Conservation (phyloP, 2,797 vertebrate genomes). For the Hyperoplus lanceolatus region DNA sequence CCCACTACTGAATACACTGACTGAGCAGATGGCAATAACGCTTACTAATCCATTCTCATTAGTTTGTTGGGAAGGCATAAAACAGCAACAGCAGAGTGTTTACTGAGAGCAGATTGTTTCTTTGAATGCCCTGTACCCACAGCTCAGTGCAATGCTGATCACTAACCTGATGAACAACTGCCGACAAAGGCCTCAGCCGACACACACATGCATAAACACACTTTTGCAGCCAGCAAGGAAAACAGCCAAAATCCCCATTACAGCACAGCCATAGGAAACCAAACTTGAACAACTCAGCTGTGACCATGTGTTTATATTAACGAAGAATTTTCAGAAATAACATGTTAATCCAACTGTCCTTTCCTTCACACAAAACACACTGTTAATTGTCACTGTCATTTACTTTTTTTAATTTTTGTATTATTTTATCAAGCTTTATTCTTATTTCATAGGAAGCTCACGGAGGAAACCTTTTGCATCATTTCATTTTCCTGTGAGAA, state of each 20-base stretch:
- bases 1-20: not conserved
- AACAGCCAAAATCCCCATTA: slow-evolving; percentile 34
- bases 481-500: not conserved
- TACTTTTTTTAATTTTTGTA: not conserved
- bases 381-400: not conserved
- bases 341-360: not conserved
- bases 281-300: slow-evolving; percentile 8
- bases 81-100: slow-evolving; percentile 46
- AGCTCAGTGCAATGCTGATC: slow-evolving; percentile 35
- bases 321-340: not conserved
- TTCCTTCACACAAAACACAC: not conserved
- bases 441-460: not conserved
- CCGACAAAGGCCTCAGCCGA: slow-evolving; percentile 43
- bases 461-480: not conserved
- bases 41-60: slow-evolving; percentile 36
- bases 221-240: slow-evolving; percentile 1
- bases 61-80: slow-evolving; percentile 48
- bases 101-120: slow-evolving; percentile 52
- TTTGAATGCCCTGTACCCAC: slow-evolving; percentile 47
- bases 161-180: slow-evolving; percentile 61
- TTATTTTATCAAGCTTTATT: not conserved
- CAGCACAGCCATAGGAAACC: slow-evolving; percentile 5
- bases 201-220: slow-evolving; percentile 26
- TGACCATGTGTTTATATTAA: slow-evolving; percentile 4
- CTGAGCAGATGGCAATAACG: slow-evolving; percentile 40